Percentiles rank a stretch among this genome's conserved stretches.
These are phyloP conservation scores for Antechinus flavipes DNA, from an alignment of 2,113 vertebrate genomes.

Conservation along the genomic window DNA sequence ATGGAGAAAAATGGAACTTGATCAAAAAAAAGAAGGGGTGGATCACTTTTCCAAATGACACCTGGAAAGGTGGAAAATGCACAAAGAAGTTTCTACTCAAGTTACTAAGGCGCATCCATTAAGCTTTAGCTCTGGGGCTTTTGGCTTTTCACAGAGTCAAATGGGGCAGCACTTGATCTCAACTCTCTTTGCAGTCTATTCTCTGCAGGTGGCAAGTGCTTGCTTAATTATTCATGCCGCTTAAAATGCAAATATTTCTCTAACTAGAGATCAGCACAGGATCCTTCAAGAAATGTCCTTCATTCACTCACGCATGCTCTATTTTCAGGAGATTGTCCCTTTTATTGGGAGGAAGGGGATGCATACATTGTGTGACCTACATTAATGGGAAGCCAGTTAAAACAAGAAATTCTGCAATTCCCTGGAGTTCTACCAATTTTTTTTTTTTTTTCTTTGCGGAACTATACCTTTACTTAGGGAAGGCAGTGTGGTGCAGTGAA, in stretches of 20 bases:
- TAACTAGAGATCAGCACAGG: background rate
- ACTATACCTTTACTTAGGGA: background rate
- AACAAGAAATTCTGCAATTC: slow-evolving; percentile 17
- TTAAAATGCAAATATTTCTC: slow-evolving; percentile 64
- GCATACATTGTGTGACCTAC: background rate
- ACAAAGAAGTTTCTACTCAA: background rate
- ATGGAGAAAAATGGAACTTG: background rate
- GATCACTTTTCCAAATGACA: background rate
- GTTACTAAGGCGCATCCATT: background rate
- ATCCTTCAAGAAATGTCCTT: slow-evolving; percentile 14
- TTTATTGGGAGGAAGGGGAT: slow-evolving; percentile 20
- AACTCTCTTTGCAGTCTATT: slow-evolving; percentile 38
- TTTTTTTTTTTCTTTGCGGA: background rate
- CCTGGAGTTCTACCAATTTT: background rate
- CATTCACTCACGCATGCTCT: background rate
- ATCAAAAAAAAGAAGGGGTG: background rate
- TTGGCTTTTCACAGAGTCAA: background rate
- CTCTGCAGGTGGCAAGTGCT: slow-evolving; percentile 19
- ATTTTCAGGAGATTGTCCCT: background rate
- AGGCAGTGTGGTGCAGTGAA: background rate
- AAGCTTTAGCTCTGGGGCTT: background rate
- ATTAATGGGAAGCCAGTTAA: slow-evolving; percentile 14
- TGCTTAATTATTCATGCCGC: slow-evolving; percentile 66
- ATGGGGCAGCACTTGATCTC: slow-evolving; percentile 48
- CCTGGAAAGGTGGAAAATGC: background rate